These are phyloP conservation scores for Coelopa pilipes DNA, from an alignment of 2,888 invertebrate species.

Conservation along the genomic window DNA sequence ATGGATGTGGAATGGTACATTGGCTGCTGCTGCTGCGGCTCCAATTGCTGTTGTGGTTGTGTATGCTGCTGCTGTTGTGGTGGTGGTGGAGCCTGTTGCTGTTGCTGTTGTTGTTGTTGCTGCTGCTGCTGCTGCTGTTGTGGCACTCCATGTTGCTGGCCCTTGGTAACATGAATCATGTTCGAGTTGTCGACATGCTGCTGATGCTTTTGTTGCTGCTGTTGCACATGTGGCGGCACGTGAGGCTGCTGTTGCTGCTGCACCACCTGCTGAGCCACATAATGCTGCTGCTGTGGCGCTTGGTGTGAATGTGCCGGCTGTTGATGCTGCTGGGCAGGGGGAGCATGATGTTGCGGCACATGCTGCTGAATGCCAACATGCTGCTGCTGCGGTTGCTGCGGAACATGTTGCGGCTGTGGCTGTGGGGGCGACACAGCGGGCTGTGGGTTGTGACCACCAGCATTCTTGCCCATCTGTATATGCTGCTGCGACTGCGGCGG, in stretches of 20 bases:
- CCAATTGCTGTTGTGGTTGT: conserved; percentile 38
- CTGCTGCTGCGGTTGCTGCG: conserved; percentile 48
- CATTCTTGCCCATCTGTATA: conserved; percentile 51
- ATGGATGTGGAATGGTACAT: conserved; percentile 48
- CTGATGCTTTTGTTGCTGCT: conserved; percentile 49
- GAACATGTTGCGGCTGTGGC: conserved; percentile 47
- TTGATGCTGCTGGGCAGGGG: conserved; percentile 45
- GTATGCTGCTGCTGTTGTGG: conserved; percentile 39
- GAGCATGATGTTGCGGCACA: conserved; percentile 52
- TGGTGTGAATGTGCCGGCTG: conserved; percentile 46
- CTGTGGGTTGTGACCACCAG: conserved; percentile 58
- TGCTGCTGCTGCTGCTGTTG: conserved; percentile 46
- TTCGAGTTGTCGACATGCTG: conserved; percentile 43
- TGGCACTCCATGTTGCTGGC: conserved; percentile 40
- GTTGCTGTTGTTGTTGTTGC: too few species aligned
- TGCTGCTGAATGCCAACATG: conserved; percentile 45
- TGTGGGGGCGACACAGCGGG: conserved; percentile 58
- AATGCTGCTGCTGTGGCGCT: conserved; percentile 49
- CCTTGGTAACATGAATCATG: conserved; percentile 41
- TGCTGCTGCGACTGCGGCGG: conserved; percentile 52
- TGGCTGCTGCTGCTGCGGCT: conserved; percentile 44
- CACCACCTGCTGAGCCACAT: conserved; percentile 48
- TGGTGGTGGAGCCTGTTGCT: conserved; percentile 40
- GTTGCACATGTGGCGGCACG: conserved; percentile 49
- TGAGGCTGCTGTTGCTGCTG: conserved; percentile 53